Evolutionary conservation across 2,888 invertebrate species (phyloP).

Genomic region (Lacanobia oleracea): DNA sequence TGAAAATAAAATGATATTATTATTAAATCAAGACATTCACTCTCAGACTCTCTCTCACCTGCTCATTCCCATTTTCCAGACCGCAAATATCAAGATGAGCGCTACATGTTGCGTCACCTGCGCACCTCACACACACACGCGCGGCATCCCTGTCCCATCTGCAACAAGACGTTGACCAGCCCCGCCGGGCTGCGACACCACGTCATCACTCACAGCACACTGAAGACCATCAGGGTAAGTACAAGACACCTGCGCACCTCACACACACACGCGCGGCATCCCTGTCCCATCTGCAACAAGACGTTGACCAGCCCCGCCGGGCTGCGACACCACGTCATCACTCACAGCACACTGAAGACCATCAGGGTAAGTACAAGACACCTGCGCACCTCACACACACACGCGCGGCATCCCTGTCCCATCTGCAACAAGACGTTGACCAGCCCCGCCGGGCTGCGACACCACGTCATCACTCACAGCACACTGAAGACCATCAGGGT

Average conservation of each 20-base stretch:
- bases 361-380: constrained; percentile 73
- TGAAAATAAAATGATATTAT: too few relatives aligned
- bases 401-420: constrained; percentile 83
- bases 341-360: constrained; percentile 85
- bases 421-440: constrained; percentile 83
- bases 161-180: constrained; percentile 81
- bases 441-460: constrained; percentile 79
- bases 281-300: constrained; percentile 87
- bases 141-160: constrained; percentile 85
- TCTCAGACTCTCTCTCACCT: too few relatives aligned
- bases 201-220: constrained; percentile 86
- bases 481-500: constrained; percentile 83
- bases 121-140: constrained; percentile 84
- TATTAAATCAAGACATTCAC: too few relatives aligned
- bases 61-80: constrained; percentile 66
- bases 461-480: constrained; percentile 89
- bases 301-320: constrained; percentile 77
- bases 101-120: constrained; percentile 89
- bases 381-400: constrained; percentile 85
- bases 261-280: constrained; percentile 82
- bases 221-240: constrained; percentile 83
- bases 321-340: constrained; percentile 86
- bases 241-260: constrained; percentile 75
- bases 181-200: constrained; percentile 83
- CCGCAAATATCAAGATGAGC: constrained; percentile 85